Base-by-base conservation (phyloP, 2,888 invertebrate genomes). In the Megamerina dolium region DNA sequence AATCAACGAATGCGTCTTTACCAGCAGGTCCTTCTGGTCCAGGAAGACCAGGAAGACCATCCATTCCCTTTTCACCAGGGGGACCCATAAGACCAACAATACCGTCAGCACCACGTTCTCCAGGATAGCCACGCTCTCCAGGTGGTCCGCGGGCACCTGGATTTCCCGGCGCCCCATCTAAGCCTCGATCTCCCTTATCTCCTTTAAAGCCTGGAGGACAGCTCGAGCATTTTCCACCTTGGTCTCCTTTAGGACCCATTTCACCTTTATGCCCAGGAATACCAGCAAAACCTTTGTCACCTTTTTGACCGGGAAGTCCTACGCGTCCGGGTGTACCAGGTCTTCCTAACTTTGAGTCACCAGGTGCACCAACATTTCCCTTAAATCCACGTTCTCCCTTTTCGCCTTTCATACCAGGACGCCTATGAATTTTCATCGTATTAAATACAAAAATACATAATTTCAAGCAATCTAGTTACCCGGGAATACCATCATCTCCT, bases 301-400 rank as follows among this genome's bases (percentile, higher is more conserved):
- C 84, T 55, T 76, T 73, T 52, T 84, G 84, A 50, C 90, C 90
- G 13, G 75, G 74, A 2, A 72, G 67, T 23, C 90, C 90, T 51
- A 77, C 73, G 41, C 72, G 72, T 34, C 88, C 90, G 4, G 83
- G 83, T 18, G 73, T 68, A 45, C 91, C 91, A 12, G 87, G 85
- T 50, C 82, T 85, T 35, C 90, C 90, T 49, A 82, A 76, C 39
- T 81, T 75, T 0, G 87, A 83, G 66, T 89, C 89, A 26, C 92
- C 92, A 8, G 89, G 86, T 19, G 75, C 74, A 56, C 90, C 90
- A 63, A 82, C 75, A 37, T 80, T 71, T 29, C 90, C 90, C 38
- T 74, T 71, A 54, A 82, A 85, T 43, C 90, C 90, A 43, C 79
- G 77, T 68, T 88, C 86, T 54, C 91, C 90, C 60, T 89, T 89